These are phyloP conservation scores for Nebria brevicollis DNA, from an alignment of 2,888 invertebrate genomes.

Conservation along the genomic window DNA sequence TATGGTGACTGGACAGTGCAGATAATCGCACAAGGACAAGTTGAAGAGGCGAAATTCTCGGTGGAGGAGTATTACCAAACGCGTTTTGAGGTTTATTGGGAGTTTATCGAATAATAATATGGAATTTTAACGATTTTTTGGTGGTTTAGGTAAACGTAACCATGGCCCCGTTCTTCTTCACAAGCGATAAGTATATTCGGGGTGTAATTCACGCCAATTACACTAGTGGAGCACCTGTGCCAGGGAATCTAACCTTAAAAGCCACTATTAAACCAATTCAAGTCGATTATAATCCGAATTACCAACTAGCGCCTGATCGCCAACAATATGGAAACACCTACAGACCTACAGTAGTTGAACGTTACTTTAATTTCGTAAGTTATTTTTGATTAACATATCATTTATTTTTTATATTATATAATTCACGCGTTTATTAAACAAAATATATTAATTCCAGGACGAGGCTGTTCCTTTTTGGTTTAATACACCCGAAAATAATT, in stretches of 20 bases:
- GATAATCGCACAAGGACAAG: conserved; percentile 88
- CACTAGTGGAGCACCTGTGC: conserved; percentile 91
- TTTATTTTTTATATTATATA: too few species aligned
- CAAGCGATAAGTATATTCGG: conserved; percentile 82
- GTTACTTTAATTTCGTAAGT: conserved; percentile 80
- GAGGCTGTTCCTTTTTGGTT: conserved; percentile 87
- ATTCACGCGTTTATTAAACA: neutral
- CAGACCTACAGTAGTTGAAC: conserved; percentile 62
- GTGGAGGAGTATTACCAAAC: conserved; percentile 97
- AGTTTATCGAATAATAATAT: neutral
- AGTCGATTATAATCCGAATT: conserved; percentile 19
- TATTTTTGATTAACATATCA: neutral
- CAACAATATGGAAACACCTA: conserved; percentile 18
- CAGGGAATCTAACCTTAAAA: conserved; percentile 87
- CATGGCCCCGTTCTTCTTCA: conserved; percentile 94
- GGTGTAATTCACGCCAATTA: conserved; percentile 95
- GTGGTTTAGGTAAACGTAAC: conserved; percentile 84
- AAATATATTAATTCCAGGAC: conserved; percentile 65
- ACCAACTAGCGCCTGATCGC: neutral
- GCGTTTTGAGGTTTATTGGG: conserved; percentile 77
- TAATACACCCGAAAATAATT: conserved; percentile 69
- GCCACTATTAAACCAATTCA: conserved; percentile 78
- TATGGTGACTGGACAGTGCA: conserved; percentile 93
- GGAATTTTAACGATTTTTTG: neutral
- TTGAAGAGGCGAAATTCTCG: conserved; percentile 84